Percentiles rank a stretch among this genome's conserved stretches.
Evolutionary conservation across 2,113 vertebrate genomes (phyloP).

Genomic region (Pica pica): DNA sequence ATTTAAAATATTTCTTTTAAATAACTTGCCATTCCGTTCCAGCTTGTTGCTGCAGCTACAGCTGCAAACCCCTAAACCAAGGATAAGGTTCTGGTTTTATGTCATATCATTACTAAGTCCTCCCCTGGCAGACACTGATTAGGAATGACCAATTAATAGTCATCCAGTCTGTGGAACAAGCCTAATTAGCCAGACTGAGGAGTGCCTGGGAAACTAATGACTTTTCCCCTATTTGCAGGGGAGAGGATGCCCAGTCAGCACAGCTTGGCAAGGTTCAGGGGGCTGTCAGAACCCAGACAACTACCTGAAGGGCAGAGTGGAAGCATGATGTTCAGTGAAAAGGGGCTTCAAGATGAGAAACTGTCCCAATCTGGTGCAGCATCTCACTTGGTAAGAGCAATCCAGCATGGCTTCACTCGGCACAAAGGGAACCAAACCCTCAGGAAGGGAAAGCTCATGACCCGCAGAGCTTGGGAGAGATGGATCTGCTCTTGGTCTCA

Average conservation of each 20-base stretch:
- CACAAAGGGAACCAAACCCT: neutral
- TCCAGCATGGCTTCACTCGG: neutral
- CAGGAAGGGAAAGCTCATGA: neutral
- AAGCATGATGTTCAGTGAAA: accelerated
- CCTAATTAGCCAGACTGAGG: neutral
- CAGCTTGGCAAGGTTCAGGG: neutral
- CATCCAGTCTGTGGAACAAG: neutral
- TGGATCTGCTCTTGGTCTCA: neutral
- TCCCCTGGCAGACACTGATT: neutral
- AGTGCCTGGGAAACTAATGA: neutral
- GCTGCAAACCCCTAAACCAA: neutral
- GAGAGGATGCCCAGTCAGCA: neutral
- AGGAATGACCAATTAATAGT: constrained; percentile 19
- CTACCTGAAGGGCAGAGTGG: neutral
- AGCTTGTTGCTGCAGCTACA: neutral
- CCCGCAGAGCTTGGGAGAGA: accelerated
- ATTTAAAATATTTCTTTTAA: constrained; percentile 41
- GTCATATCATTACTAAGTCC: neutral
- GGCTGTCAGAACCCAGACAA: neutral
- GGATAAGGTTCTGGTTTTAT: neutral
- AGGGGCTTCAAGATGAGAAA: neutral
- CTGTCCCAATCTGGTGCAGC: accelerated
- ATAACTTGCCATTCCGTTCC: neutral
- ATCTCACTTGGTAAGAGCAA: neutral
- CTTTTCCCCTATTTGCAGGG: neutral